Percentiles rank a stretch among this genome's conserved stretches.
Conservation (phyloP, 2,113 vertebrate species). For the Actenoides hombroni region DNA sequence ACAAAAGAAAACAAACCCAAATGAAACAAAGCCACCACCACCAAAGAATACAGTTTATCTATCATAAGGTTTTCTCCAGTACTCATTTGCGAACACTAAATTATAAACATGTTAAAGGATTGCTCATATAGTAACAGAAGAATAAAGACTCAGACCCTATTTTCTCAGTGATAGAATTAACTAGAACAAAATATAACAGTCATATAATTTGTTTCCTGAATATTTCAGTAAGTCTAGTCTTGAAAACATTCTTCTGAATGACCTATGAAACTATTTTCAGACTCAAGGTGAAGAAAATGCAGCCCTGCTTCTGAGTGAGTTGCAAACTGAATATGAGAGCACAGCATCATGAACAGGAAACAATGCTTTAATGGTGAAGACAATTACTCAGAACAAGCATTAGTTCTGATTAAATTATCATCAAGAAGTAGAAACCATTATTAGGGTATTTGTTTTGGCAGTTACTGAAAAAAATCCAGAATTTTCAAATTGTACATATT, state of each 20-base stretch:
- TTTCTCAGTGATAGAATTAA: neutral
- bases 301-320: neutral
- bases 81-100: neutral
- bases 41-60: neutral
- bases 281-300: neutral
- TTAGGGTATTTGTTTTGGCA: neutral
- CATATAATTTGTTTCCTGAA: neutral
- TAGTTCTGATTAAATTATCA: neutral
- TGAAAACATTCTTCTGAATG: neutral
- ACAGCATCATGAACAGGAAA: neutral
- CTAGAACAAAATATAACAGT: neutral
- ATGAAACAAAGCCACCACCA: neutral
- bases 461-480: neutral
- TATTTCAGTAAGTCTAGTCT: neutral
- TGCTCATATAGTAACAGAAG: neutral
- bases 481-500: neutral
- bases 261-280: neutral
- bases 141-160: neutral
- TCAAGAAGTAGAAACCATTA: neutral
- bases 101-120: neutral
- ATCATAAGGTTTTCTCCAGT: neutral
- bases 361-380: neutral
- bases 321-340: neutral
- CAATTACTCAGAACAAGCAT: neutral
- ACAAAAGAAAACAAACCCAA: neutral